Percentiles rank a stretch among this genome's conserved stretches.
phyloP scores from a whole-genome alignment of 2,888 invertebrate genomes.

The Drosophila anomalipes region DNA sequence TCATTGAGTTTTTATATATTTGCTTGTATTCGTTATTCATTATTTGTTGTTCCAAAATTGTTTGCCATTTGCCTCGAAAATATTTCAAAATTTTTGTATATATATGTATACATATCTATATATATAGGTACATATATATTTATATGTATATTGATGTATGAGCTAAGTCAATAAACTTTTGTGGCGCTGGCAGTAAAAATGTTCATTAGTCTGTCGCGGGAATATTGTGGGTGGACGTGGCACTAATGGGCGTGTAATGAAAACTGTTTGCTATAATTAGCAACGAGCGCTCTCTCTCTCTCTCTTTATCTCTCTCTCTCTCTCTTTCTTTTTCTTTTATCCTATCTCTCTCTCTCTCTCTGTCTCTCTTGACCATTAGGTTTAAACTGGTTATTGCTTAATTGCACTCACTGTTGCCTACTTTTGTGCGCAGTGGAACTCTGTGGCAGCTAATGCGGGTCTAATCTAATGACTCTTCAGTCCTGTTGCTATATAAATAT shows the following conservation, averaged over 20 bases:
- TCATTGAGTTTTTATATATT: conserved; percentile 21
- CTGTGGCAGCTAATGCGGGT: not conserved
- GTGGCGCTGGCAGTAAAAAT: conserved; percentile 19
- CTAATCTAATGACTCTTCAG: conserved; percentile 9
- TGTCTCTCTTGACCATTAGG: conserved; percentile 41
- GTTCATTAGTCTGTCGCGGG: conserved; percentile 20
- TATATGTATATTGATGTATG: not conserved
- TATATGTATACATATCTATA: not conserved
- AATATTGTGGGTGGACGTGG: conserved; percentile 39
- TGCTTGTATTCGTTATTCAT: not conserved
- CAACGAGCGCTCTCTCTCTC: not conserved
- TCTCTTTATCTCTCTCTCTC: not conserved
- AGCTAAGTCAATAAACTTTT: conserved; percentile 58
- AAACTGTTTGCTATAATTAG: conserved; percentile 67
- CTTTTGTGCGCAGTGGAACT: conserved; percentile 48
- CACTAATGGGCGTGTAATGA: conserved; percentile 57
- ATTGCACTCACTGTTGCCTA: conserved; percentile 62
- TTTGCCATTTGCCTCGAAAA: conserved; percentile 2
- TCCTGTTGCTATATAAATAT: not conserved
- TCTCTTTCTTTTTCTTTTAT: not conserved
- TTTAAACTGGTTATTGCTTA: conserved; percentile 58
- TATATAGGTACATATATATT: not conserved
- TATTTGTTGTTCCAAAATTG: not conserved
- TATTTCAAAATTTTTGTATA: conserved; percentile 15
- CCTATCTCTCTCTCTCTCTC: not conserved